Percentiles rank a stretch among this genome's conserved stretches.
Evolutionary conservation across 2,888 invertebrate species (phyloP).

Genomic region (Lasioglossum calceatum): DNA sequence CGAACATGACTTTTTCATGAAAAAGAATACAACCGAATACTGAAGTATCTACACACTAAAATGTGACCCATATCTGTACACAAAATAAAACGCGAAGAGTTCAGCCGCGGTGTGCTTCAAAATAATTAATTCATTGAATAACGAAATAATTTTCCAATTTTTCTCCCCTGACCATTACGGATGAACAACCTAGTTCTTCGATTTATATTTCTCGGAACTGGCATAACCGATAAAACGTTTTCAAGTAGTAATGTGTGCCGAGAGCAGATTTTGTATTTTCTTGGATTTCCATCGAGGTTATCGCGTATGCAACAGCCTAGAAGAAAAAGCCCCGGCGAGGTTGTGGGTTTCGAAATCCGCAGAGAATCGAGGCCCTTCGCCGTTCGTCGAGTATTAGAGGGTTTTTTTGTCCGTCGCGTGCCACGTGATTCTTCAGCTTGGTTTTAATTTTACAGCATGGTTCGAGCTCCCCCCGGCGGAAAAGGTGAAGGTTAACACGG

Average conservation of each 20-base stretch:
- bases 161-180: neutral
- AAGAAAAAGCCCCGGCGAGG: neutral
- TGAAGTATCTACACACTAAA: neutral
- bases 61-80: neutral
- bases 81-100: neutral
- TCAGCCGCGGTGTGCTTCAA: neutral
- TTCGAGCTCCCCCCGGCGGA: neutral
- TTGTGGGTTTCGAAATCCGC: neutral
- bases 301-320: neutral
- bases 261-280: neutral
- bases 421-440: neutral
- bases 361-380: slow-evolving; percentile 3
- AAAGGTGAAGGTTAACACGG: slow-evolving; percentile 14
- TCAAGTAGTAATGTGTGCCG: neutral
- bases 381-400: neutral
- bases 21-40: neutral
- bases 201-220: neutral
- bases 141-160: no score
- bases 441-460: slow-evolving; percentile 6
- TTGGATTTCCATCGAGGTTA: neutral
- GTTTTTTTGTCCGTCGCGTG: neutral
- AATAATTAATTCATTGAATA: neutral
- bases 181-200: neutral
- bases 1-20: neutral
- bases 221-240: neutral